phyloP scores from a whole-genome alignment of 2,888 invertebrate species.

The Drosophila algonquin region DNA sequence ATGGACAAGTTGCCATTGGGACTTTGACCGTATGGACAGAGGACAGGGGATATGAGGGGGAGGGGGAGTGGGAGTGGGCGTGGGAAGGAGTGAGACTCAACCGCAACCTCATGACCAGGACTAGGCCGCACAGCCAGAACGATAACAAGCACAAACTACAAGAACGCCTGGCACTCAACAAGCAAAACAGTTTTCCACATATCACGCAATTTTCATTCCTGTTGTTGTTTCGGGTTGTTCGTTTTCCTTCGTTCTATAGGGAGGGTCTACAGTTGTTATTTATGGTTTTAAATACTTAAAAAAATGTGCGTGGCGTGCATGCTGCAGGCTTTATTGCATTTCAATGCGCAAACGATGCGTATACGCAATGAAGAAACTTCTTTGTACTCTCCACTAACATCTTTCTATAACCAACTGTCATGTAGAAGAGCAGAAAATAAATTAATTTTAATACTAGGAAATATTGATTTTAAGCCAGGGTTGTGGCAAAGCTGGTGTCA shows the following conservation, averaged over 20 bases:
- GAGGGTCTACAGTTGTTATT: conserved; percentile 49
- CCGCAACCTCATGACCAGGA: conserved; percentile 67
- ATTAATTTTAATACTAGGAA: not conserved
- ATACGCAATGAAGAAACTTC: conserved; percentile 9
- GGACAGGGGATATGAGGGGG: not conserved
- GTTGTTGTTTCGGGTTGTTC: conserved; percentile 33
- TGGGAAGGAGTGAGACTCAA: conserved; percentile 28
- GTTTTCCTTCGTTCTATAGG: not conserved
- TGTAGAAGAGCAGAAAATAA: not conserved
- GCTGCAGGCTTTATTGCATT: conserved; percentile 50
- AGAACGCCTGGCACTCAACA: conserved; percentile 58
- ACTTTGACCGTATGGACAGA: conserved; percentile 29
- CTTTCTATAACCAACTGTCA: not conserved
- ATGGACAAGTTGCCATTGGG: conserved; percentile 59
- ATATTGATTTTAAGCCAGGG: conserved; percentile 25
- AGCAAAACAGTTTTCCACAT: conserved; percentile 69
- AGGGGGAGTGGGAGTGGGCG: not conserved
- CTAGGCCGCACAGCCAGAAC: conserved; percentile 50
- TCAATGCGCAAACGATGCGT: conserved; percentile 20
- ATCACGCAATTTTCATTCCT: conserved; percentile 69
- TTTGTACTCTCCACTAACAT: not conserved
- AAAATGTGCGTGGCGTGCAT: conserved; percentile 12
- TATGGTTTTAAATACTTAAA: conserved; percentile 56
- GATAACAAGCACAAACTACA: conserved; percentile 35
- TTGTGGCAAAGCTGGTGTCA: not conserved